Conservation (phyloP, 2,113 vertebrate species). For the Proteles cristata region DNA sequence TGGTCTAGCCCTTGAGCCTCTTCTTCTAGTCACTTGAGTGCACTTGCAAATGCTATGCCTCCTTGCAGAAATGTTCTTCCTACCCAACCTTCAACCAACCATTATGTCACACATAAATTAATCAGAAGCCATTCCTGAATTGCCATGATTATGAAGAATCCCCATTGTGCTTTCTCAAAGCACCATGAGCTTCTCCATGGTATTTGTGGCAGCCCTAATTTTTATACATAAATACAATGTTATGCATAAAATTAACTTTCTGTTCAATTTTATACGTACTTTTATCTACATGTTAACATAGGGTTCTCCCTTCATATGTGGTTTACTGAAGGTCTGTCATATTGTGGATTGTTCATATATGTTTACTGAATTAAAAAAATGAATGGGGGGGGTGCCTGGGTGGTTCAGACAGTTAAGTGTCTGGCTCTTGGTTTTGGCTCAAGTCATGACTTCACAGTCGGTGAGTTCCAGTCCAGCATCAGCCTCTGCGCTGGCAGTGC, state of each 20-base stretch:
- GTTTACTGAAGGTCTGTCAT: background rate
- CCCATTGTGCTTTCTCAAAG: background rate
- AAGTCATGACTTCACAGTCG: too few species aligned
- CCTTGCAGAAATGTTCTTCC: background rate
- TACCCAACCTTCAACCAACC: background rate
- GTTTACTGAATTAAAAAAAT: background rate
- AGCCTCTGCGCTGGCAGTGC: too few species aligned
- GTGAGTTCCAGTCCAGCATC: too few species aligned
- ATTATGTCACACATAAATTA: background rate
- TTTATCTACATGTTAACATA: background rate
- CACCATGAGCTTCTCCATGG: background rate
- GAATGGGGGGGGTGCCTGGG: too few species aligned
- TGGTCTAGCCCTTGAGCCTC: background rate
- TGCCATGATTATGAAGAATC: background rate
- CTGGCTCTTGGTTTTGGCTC: too few species aligned
- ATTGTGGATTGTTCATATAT: background rate
- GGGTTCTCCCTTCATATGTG: background rate
- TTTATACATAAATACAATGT: background rate
- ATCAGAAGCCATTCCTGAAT: background rate
- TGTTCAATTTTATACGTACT: background rate
- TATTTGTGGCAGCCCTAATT: background rate
- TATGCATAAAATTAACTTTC: background rate
- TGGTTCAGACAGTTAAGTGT: too few species aligned
- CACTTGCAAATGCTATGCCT: background rate
- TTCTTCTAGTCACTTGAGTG: background rate